These are phyloP conservation scores for Gambusia yucatana DNA, from an alignment of 2,797 vertebrate species.

Conservation along the genomic window DNA sequence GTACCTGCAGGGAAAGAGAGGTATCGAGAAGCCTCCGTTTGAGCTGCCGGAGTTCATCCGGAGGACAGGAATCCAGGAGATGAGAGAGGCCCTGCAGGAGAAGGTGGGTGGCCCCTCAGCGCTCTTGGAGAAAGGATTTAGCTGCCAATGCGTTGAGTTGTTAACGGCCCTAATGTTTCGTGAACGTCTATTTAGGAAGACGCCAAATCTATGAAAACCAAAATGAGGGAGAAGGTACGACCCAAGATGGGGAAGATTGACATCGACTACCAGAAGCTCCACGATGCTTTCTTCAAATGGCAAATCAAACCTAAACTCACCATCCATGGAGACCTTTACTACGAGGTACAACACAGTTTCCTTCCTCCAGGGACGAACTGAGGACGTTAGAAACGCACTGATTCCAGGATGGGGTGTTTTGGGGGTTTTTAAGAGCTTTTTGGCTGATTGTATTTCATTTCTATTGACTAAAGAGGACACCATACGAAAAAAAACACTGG, in stretches of 20 bases:
- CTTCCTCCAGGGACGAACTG: neutral
- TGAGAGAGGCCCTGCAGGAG: constrained; percentile 95
- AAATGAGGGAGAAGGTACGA: constrained; percentile 95
- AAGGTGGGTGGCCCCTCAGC: constrained; percentile 80
- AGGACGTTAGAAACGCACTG: neutral
- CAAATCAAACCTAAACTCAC: constrained; percentile 95
- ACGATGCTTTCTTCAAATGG: constrained; percentile 97
- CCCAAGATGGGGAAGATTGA: constrained; percentile 98
- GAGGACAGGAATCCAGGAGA: constrained; percentile 95
- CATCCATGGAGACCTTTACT: constrained; percentile 94
- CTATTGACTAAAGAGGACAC: neutral
- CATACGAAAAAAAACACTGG: neutral
- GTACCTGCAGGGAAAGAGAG: constrained; percentile 94
- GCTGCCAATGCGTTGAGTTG: neutral
- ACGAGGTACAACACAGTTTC: constrained; percentile 79
- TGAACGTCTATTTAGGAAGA: constrained; percentile 82
- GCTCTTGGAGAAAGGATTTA: neutral
- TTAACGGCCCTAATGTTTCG: neutral
- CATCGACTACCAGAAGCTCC: constrained; percentile 96
- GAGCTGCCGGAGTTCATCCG: constrained; percentile 95
- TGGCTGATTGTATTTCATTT: neutral
- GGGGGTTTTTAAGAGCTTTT: neutral
- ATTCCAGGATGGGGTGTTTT: neutral
- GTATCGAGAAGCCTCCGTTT: constrained; percentile 96
- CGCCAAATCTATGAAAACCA: constrained; percentile 96